These are phyloP conservation scores for Hormaphis cornu DNA, from an alignment of 1,140 invertebrate species.

Conservation along the genomic window DNA sequence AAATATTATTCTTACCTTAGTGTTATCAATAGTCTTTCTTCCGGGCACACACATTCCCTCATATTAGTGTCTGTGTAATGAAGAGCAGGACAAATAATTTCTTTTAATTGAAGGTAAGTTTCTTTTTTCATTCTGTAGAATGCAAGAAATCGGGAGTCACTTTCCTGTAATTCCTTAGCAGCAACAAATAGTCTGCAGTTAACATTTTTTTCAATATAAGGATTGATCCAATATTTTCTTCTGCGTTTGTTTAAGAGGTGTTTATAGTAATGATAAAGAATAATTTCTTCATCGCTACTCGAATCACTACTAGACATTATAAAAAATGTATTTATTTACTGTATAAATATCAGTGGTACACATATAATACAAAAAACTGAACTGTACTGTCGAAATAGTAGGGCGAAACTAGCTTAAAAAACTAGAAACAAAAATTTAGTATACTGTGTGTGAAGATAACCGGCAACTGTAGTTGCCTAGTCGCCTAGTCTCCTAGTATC, in stretches of 20 bases:
- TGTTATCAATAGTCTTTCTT: no score
- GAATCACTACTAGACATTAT: neutral
- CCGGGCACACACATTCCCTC: no score
- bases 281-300: neutral
- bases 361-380: no score
- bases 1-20: no score
- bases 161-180: conserved; percentile 17
- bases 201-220: conserved; percentile 29
- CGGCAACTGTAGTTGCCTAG: no score
- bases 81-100: neutral
- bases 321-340: neutral
- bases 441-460: no score
- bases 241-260: neutral
- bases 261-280: conserved; percentile 1
- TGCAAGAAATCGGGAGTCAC: conserved; percentile 9
- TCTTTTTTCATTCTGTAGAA: conserved; percentile 30
- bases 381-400: no score
- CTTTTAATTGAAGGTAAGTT: neutral
- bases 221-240: neutral
- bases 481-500: no score
- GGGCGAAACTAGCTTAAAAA: no score
- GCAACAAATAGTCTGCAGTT: conserved; percentile 18
- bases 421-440: no score
- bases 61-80: no score
- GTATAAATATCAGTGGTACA: no score